Evolutionary conservation across 2,113 vertebrate genomes (phyloP), one percentile per base, ranked within the genome.

Genomic region (Cebidichthys violaceus): DNA sequence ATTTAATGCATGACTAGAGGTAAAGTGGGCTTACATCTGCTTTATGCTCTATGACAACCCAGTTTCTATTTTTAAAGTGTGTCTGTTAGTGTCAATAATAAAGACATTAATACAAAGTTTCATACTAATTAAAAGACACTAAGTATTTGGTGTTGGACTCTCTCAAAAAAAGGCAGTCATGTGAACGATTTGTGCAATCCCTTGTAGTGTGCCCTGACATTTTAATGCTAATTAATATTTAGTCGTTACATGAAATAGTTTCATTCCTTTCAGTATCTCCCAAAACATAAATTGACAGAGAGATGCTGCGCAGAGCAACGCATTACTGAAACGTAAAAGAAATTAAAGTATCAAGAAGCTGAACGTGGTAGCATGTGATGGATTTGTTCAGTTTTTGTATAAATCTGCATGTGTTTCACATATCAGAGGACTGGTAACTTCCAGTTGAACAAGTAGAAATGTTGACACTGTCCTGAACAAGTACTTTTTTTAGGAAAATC

Each of bases 331-430:
- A 55, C 17, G 8, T 11, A 6, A 79, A 77, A 66, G 47, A 47
- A 47, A 31, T 57, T 14, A 55, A 68, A 60, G 65, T 62, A 24
- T 70, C 1, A 11, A 54, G 66, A 61, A 79, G 71, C 22, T 71
- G 29, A 43, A 22, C 33, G 79, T 68, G 29, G 61, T 45, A 75
- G 47, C 29, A 27, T 64, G 59, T 54, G 22, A 61, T 22, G 29
- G 52, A 69, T 79, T 76, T 81, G 67, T 69, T 78, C 55, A 1
- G 27, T 50, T 83, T 60, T 57, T 65, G 66, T 39, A 79, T 29
- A 83, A 80, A 73, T 78, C 10, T 78, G 33, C 67, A 66, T 86
- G 82, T 64, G 39, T 47, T 77, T 84, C 73, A 90, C 80, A 88
- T 81, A 70, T 86, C 57, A 35, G 47, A 89, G 76, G 73, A 79